phyloP scores from a whole-genome alignment of 2,113 vertebrate genomes.

The Psilopsiagon aymara region DNA sequence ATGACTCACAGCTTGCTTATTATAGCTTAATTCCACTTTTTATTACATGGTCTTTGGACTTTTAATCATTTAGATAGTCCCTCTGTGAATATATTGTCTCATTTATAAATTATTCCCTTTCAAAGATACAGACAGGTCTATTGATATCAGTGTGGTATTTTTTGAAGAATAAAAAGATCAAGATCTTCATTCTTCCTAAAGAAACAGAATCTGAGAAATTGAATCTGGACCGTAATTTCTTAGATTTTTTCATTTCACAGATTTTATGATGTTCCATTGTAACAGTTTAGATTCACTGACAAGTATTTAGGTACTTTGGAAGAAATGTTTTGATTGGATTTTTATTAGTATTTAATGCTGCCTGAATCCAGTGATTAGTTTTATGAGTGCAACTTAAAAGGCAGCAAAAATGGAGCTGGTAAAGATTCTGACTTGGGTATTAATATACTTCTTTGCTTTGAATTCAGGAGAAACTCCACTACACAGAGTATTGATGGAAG shows the following conservation, averaged over 20 bases:
- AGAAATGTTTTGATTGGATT: neutral
- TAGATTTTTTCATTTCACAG: neutral
- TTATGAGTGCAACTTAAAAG: neutral
- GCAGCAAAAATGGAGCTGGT: neutral
- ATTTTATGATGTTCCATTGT: neutral
- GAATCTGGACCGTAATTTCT: neutral
- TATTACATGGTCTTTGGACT: neutral
- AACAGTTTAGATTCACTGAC: neutral
- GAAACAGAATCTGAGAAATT: neutral
- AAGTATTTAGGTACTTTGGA: neutral
- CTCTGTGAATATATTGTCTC: neutral
- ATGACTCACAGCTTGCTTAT: neutral
- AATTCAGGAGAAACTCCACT: neutral
- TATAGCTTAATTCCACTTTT: neutral
- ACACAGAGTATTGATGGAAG: neutral
- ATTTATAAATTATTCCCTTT: neutral
- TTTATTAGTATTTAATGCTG: neutral
- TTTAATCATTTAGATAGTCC: neutral
- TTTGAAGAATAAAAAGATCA: neutral
- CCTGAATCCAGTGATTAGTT: neutral
- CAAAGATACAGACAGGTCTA: neutral
- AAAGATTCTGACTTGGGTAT: neutral
- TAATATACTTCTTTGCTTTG: neutral
- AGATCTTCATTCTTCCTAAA: neutral
- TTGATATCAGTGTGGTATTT: neutral